phyloP scores from a whole-genome alignment of 1,140 invertebrate genomes.

The Zaprionus africanus region DNA sequence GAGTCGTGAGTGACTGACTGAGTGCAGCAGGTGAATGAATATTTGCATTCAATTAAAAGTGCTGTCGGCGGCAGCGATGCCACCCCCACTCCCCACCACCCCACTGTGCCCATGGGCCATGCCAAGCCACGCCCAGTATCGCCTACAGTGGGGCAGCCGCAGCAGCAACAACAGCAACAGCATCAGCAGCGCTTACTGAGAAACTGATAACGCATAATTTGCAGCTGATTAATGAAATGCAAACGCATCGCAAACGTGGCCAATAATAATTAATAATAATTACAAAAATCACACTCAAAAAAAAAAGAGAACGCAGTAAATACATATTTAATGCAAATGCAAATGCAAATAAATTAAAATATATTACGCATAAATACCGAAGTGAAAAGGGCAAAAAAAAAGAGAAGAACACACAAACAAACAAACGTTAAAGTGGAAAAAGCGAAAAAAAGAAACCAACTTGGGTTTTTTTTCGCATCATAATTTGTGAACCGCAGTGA shows the following conservation, averaged over 20 bases:
- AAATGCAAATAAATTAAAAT: constrained; percentile 44
- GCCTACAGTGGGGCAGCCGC: constrained; percentile 24
- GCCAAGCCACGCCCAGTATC: constrained; percentile 12
- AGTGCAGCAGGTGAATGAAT: constrained; percentile 49
- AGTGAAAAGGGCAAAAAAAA: constrained; percentile 1
- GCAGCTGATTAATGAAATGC: constrained; percentile 58
- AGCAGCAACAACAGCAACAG: constrained; percentile 15
- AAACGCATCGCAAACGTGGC: constrained; percentile 53
- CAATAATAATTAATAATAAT: constrained; percentile 62
- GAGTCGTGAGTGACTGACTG: constrained; percentile 8
- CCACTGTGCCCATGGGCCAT: constrained; percentile 36
- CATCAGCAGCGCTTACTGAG: constrained; percentile 29
- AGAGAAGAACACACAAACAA: neutral
- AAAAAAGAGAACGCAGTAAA: constrained; percentile 37
- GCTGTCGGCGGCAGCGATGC: constrained; percentile 54
- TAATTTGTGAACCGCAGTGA: constrained; percentile 10
- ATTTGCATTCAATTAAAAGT: constrained; percentile 64
- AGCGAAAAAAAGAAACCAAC: neutral
- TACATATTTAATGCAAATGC: constrained; percentile 29
- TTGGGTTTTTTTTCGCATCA: neutral
- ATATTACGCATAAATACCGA: constrained; percentile 40
- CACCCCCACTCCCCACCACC: constrained; percentile 14
- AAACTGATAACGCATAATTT: constrained; percentile 21
- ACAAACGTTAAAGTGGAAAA: neutral
- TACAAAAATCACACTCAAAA: constrained; percentile 18